Conservation (phyloP, 92 coral and sea anemone genomes). For the Epizoanthus fatuus region DNA sequence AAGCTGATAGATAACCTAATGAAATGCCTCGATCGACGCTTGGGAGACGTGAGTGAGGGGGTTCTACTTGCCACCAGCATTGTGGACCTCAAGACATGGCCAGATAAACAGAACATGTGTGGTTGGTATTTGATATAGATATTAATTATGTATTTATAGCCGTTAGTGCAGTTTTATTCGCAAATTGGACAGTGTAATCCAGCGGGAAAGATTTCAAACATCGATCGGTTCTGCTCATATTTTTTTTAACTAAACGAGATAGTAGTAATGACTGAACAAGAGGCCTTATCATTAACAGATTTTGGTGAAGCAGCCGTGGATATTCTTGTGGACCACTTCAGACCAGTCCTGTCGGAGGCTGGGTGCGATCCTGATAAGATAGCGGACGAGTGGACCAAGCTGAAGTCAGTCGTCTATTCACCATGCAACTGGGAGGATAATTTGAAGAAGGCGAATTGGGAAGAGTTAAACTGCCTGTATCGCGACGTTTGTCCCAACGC, state of each 20-base stretch:
- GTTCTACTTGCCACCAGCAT: conserved; percentile 8
- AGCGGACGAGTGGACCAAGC: too few relatives aligned
- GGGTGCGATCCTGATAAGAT: too few relatives aligned
- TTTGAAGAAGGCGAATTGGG: conserved; percentile 32
- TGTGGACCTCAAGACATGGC: conserved; percentile 9
- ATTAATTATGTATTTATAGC: not conserved
- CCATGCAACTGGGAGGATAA: conserved; percentile 1
- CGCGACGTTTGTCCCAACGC: conserved; percentile 8
- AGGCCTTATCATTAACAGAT: too few relatives aligned
- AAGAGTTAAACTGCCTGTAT: conserved; percentile 21
- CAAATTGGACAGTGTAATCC: conserved; percentile 4
- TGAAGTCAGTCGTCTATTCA: too few relatives aligned
- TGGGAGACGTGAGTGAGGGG: conserved; percentile 4
- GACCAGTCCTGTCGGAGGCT: too few relatives aligned
- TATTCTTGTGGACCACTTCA: too few relatives aligned
- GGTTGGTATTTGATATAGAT: conserved; percentile 3
- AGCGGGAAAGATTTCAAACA: conserved; percentile 3
- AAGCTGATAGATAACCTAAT: conserved; percentile 5
- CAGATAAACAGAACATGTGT: conserved; percentile 6
- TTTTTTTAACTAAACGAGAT: conserved; percentile 4
- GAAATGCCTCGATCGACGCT: conserved; percentile 3
- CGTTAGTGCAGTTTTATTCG: conserved; percentile 1
- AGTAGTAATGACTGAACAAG: not conserved
- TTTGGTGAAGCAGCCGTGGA: too few relatives aligned
- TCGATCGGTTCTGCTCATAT: conserved; percentile 3